Conservation (phyloP, 1,140 invertebrate species). For the Orius laevigatus region DNA sequence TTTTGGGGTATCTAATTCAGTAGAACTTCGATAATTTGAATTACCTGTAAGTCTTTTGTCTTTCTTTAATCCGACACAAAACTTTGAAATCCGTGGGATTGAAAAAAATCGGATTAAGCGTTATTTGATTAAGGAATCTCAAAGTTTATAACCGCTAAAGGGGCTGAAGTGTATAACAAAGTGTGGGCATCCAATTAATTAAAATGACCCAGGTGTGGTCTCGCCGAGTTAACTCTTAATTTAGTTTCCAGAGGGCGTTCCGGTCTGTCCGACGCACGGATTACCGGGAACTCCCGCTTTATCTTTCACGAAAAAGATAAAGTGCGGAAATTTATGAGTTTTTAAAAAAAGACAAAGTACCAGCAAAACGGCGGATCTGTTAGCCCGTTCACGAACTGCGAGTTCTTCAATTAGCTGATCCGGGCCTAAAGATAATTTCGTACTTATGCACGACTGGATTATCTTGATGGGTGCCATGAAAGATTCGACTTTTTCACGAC, state of each 20-base stretch:
- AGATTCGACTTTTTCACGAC: constrained; percentile 32
- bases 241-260: background rate
- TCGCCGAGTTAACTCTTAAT: background rate
- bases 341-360: constrained; percentile 20
- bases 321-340: too few relatives aligned
- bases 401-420: constrained; percentile 45
- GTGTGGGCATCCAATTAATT: background rate
- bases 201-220: background rate
- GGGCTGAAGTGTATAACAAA: background rate
- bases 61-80: too few relatives aligned
- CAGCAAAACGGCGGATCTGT: constrained; percentile 41
- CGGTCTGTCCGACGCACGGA: background rate
- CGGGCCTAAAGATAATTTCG: constrained; percentile 32
- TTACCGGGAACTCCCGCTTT: background rate
- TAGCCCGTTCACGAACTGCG: constrained; percentile 45
- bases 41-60: too few relatives aligned
- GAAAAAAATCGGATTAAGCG: too few relatives aligned
- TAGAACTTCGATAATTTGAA: too few relatives aligned
- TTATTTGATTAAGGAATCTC: too few relatives aligned
- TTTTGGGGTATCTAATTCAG: too few relatives aligned
- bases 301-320: background rate
- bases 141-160: too few relatives aligned
- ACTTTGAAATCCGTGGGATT: too few relatives aligned
- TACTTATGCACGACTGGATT: constrained; percentile 35
- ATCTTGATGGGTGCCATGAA: constrained; percentile 33